Percentiles rank a stretch among this genome's conserved stretches.
These are phyloP conservation scores for Megaceryle alcyon DNA, from an alignment of 2,797 vertebrate species.

Conservation along the genomic window DNA sequence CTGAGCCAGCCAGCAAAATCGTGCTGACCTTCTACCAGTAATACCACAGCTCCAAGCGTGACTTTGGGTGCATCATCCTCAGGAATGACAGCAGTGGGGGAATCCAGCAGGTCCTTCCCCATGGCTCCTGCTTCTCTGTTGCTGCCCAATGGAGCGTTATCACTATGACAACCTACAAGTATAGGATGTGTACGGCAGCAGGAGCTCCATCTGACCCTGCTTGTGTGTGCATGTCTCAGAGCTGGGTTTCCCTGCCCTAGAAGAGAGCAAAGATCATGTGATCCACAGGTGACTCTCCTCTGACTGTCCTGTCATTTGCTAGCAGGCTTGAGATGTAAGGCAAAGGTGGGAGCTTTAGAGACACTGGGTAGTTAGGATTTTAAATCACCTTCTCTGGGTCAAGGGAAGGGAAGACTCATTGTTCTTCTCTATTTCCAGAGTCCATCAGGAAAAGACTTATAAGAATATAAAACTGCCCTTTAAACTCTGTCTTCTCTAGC, in stretches of 20 bases:
- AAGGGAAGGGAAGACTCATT: background rate
- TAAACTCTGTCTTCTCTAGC: background rate
- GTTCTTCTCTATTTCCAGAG: background rate
- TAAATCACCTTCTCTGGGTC: background rate
- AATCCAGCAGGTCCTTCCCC: background rate
- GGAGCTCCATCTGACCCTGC: constrained; percentile 1
- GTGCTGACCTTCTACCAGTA: background rate
- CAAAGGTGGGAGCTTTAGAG: background rate
- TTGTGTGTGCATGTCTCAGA: background rate
- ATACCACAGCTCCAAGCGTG: background rate
- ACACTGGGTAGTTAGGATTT: background rate
- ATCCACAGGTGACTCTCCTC: background rate
- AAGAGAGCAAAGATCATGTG: background rate
- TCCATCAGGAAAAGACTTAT: background rate
- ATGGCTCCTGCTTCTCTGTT: background rate
- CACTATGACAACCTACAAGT: constrained; percentile 63
- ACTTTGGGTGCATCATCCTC: rapidly evolving
- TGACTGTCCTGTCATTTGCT: background rate
- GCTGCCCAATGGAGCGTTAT: background rate
- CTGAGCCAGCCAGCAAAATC: background rate
- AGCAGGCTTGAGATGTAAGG: background rate
- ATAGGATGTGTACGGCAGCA: background rate
- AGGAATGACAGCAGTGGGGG: background rate
- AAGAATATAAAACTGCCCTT: background rate
- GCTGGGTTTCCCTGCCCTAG: background rate